Percentiles rank a stretch among this genome's conserved stretches.
phyloP scores from a whole-genome alignment of 2,797 vertebrate genomes.

The Selene dorsalis region DNA sequence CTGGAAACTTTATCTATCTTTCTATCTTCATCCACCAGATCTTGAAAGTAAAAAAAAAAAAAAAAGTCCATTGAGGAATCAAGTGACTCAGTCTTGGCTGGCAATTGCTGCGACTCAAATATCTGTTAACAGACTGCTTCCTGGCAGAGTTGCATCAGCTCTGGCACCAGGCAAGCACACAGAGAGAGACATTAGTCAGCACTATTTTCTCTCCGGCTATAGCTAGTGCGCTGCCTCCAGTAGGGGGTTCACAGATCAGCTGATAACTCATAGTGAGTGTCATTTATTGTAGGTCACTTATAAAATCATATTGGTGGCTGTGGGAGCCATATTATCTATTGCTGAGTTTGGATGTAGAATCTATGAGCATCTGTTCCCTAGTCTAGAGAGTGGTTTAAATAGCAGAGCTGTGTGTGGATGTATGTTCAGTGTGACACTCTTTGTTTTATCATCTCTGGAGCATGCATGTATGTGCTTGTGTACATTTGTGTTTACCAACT shows the following conservation, averaged over 20 bases:
- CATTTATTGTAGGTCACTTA: constrained; percentile 67
- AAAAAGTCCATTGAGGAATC: constrained; percentile 61
- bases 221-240: constrained; percentile 58
- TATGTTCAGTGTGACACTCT: constrained; percentile 22
- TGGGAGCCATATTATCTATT: constrained; percentile 25
- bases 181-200: constrained; percentile 85
- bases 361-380: constrained; percentile 4
- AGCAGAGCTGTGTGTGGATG: constrained; percentile 19
- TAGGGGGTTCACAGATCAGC: constrained; percentile 65
- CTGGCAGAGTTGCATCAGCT: constrained; percentile 85
- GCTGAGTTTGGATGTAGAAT: constrained; percentile 3
- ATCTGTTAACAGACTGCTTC: constrained; percentile 83
- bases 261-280: constrained; percentile 70
- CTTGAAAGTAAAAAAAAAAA: constrained; percentile 17
- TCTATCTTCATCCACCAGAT: constrained; percentile 40
- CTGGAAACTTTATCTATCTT: constrained; percentile 49
- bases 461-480: constrained; percentile 6
- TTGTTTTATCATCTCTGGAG: constrained; percentile 33
- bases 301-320: constrained; percentile 41
- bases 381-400: constrained; percentile 1
- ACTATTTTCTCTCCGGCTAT: constrained; percentile 72
- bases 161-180: constrained; percentile 80
- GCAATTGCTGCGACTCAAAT: constrained; percentile 76
- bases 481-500: constrained; percentile 46
- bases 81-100: constrained; percentile 77